A percentile compares a stretch with the other conserved stretches of the same genome.
Conservation (phyloP, 2,797 vertebrate species). For the Acanthurus leucopareius region DNA sequence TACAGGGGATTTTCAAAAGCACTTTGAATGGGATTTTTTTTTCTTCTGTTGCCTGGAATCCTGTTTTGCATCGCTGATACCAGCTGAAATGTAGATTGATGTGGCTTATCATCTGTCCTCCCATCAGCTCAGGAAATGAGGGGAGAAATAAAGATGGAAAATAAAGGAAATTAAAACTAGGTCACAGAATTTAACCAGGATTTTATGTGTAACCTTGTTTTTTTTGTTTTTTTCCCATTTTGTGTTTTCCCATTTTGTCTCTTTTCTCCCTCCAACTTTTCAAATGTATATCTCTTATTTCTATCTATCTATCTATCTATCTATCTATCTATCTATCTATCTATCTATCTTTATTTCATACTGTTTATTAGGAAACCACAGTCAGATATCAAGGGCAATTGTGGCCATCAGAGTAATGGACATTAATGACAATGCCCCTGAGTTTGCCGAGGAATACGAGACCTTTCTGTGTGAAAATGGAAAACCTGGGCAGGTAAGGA, state of each 20-base stretch:
- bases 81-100: slow-evolving; percentile 77
- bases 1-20: slow-evolving; percentile 83
- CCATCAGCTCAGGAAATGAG: slow-evolving; percentile 76
- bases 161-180: slow-evolving; percentile 80
- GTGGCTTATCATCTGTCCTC: slow-evolving; percentile 74
- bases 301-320: slow-evolving; percentile 5
- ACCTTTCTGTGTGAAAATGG: slow-evolving; percentile 98
- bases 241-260: slow-evolving; percentile 27
- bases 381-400: slow-evolving; percentile 95
- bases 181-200: slow-evolving; percentile 76
- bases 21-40: slow-evolving; percentile 71
- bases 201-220: slow-evolving; percentile 61
- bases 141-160: slow-evolving; percentile 65
- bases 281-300: slow-evolving; percentile 2
- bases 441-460: slow-evolving; percentile 95
- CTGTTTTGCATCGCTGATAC: slow-evolving; percentile 79
- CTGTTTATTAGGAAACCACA: slow-evolving; percentile 92
- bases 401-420: slow-evolving; percentile 98
- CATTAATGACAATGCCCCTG: slow-evolving; percentile 98
- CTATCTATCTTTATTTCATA: slow-evolving; percentile 40
- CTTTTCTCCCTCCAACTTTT: slow-evolving; percentile 3
- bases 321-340: slow-evolving; percentile 52
- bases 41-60: slow-evolving; percentile 56
- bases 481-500: slow-evolving; percentile 95
- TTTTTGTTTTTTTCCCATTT: not conserved